Evolutionary conservation across 2,888 invertebrate species (phyloP), one percentile per base, ranked within the genome.

Genomic region (Polydrusus pterygomalis): DNA sequence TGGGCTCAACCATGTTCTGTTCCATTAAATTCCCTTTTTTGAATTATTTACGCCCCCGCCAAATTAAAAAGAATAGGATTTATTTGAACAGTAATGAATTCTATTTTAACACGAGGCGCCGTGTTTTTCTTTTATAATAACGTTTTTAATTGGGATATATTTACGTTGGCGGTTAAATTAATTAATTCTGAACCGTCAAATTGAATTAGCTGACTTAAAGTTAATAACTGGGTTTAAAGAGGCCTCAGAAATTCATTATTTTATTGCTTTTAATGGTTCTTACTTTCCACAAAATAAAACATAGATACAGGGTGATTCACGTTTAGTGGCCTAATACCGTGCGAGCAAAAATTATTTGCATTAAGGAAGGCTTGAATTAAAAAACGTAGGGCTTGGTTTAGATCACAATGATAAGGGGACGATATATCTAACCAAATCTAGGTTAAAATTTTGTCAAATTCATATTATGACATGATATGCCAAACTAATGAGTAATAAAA

Each of bases 21-120:
- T 25, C 5, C 25, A 1, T 34, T 34, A 34, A 34, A 34, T 34
- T 51, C 51, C 51, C 34, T 34, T 11, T 20, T 20, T 51, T 51
- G 30, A 54, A 54, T 54, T 54, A 54, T 54, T 54, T 30, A 30
- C n/a, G 20, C 30, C 54, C 54, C 30, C 25, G 30, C 54, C 54
- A 54, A 54, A 54, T 54, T 54, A 54, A 54, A 54, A 54, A 54
- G 30, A n/a, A n/a, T 30, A 54, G 30, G 54, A 54, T 54, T 54
- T 54, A 54, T 54, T 54, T 54, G 30, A 54, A n/a, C 54, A n/a
- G 25, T 54, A 54, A 54, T 54, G 25, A 54, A 54, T 54, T 54
- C 54, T 54, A 54, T 54, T 54, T 43, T 54, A 54, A 25, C 54
- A 54, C n/a, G 30, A 25, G 13, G 54, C 54, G 7, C n/a, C 25